Base-by-base conservation (phyloP, 2,113 vertebrate genomes). In the Forbesichthys agassizii region DNA sequence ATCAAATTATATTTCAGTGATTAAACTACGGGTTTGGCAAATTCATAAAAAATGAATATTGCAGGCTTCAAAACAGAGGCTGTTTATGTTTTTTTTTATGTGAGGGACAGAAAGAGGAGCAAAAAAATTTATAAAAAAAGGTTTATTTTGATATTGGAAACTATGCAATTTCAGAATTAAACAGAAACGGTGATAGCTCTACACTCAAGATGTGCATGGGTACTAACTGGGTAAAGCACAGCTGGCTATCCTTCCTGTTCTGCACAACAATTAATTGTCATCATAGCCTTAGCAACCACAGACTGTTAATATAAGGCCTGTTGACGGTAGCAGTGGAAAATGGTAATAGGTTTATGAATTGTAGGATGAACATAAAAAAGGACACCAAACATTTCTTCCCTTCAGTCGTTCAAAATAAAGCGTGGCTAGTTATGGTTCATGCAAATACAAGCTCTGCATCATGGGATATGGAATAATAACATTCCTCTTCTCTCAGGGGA, bases 371-470 rank as follows among this genome's bases (percentile, higher is more conserved):
- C 57, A 52, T 49, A 74, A 74, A 73, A 20, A 18, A 61, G 62
- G 60, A 73, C 42, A 69, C 18, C 49, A 71, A 36, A 64, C 42
- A 18, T 36, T 14, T 55, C 16, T 13, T 60, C 58, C 7, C 5
- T 20, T 13, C 18, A 48, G 71, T 69, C 49, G 36, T 51, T 69
- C 3, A 71, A 18, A 75, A 52, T 56, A 70, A 73, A 53, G 11
- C 3, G 18, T 76, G 33, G 75, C 77, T 85, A 85, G 62, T 72
- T 80, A 68, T 56, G 81, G 64, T 63, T 77, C 13, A 36, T 64
- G 53, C 82, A 79, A 27, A 88, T 81, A 85, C 80, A 82, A 75
- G 61, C 59, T 9, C 60, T 75, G 75, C 78, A 78, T 83, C 80
- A 5, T 14, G 77, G 79, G 84, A 86, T 63, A 51, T 52, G 54